Evolutionary conservation across 2,888 invertebrate species (phyloP).

Genomic region (Meghimatium bilineatum): DNA sequence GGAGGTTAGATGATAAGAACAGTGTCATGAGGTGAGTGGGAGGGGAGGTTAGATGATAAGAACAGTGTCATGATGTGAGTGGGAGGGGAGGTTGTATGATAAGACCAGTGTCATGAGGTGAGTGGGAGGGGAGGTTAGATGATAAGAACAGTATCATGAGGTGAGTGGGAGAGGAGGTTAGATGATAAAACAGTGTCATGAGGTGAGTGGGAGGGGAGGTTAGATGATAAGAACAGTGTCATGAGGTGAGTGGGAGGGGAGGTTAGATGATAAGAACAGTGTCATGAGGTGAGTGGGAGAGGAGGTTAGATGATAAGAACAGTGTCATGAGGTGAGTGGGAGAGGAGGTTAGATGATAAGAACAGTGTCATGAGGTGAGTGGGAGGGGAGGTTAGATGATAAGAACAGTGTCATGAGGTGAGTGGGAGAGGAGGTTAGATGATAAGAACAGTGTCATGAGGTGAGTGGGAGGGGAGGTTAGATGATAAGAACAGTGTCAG

Average conservation of each 20-base stretch:
- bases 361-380: background rate
- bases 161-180: background rate
- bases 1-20: background rate
- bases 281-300: background rate
- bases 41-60: background rate
- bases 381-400: background rate
- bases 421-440: background rate
- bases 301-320: background rate
- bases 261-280: background rate
- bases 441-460: too few species aligned
- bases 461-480: background rate
- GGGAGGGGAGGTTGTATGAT: background rate
- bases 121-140: background rate
- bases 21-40: background rate
- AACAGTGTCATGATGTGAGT: too few species aligned
- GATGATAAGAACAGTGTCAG: too few species aligned
- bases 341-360: background rate
- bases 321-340: background rate
- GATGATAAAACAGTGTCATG: background rate
- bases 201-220: too few species aligned
- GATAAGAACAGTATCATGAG: too few species aligned
- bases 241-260: background rate
- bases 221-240: background rate
- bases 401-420: too few species aligned
- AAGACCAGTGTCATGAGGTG: too few species aligned